Evolutionary conservation across 1,140 invertebrate species (phyloP), one percentile per base, ranked within the genome.

Genomic region (Euwallacea fornicatus): DNA sequence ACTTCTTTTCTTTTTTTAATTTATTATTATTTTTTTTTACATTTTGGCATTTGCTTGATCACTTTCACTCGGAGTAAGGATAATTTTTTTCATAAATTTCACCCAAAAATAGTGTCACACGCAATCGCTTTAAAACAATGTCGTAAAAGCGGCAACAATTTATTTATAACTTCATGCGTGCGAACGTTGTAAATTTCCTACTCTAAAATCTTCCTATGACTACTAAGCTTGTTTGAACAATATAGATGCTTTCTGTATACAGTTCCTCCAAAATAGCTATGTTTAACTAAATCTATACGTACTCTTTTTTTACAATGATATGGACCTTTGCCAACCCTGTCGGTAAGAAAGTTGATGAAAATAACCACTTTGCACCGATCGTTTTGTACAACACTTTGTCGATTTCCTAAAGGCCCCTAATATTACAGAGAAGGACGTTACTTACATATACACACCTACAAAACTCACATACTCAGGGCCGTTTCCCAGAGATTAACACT

Each of bases 241-340:
- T 62, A 62, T 62, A 62, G 59, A 62, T 13, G 8, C 54, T 56
- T 13, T 15, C 33, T 61, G 59, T 61, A 41, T 61, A 61, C 50
- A 50, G 50, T 16, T 15, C 33, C 62, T 15, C 46, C 62, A 64
- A 64, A 64, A 64, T 64, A 64, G 62, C 33, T 13, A 10, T 42
- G 21, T 7, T 42, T 53, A 55, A 66, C 21, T 33, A 33, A 33
- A 33, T 33, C 21, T 33, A 33, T 33, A 33, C 21, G 21, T 33
- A 33, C 21, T 33, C 21, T 33, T 69, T 69, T n/a, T 62, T 73
- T 69, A 69, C 61, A 73, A 62, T 47, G 41, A 73, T 66, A 55
- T 73, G 73, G 73, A 74, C 73, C 73, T 71, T 67, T 71, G 41
- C 64, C 69, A 74, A 74, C 73, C 73, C 73, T 71, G 73, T 68